Conservation (phyloP, 2,888 invertebrate genomes). For the Caenorhabditis sp. region DNA sequence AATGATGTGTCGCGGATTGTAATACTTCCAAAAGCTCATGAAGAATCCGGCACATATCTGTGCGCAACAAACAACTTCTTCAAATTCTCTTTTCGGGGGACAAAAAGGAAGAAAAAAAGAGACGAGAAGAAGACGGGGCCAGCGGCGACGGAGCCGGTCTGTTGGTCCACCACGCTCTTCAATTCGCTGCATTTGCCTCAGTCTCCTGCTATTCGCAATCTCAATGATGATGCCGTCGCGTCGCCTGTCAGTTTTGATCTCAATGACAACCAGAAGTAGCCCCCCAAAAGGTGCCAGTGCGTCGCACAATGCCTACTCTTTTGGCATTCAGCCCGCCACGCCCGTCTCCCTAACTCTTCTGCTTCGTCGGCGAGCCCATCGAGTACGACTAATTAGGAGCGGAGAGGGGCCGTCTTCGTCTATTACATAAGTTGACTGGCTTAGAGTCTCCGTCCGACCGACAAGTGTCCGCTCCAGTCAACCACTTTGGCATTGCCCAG, state of each 20-base stretch:
- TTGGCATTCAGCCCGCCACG: background rate
- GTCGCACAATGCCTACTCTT: conserved; percentile 3
- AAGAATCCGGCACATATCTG: conserved; percentile 54
- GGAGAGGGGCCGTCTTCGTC: conserved; percentile 43
- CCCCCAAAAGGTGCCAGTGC: background rate
- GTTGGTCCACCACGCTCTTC: conserved; percentile 52
- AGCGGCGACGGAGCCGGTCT: conserved; percentile 24
- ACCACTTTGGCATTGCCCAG: conserved; percentile 39
- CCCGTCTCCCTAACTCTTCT: conserved; percentile 5
- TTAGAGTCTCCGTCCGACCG: conserved; percentile 38
- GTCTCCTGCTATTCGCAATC: conserved; percentile 21
- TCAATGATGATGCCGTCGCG: conserved; percentile 2
- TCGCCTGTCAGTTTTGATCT: background rate
- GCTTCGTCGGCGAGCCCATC: conserved; percentile 18
- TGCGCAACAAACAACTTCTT: conserved; percentile 60
- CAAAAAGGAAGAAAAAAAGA: conserved; percentile 41
- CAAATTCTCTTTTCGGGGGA: conserved; percentile 53
- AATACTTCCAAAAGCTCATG: conserved; percentile 58
- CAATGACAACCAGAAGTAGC: background rate
- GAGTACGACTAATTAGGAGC: conserved; percentile 60
- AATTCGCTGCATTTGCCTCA: conserved; percentile 40
- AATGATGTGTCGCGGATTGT: conserved; percentile 61
- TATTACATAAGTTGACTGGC: conserved; percentile 58
- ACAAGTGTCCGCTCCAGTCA: conserved; percentile 59
- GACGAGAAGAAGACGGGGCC: conserved; percentile 31